phyloP scores from a whole-genome alignment of 1,140 invertebrate species.

The Listronotus bonariensis region DNA sequence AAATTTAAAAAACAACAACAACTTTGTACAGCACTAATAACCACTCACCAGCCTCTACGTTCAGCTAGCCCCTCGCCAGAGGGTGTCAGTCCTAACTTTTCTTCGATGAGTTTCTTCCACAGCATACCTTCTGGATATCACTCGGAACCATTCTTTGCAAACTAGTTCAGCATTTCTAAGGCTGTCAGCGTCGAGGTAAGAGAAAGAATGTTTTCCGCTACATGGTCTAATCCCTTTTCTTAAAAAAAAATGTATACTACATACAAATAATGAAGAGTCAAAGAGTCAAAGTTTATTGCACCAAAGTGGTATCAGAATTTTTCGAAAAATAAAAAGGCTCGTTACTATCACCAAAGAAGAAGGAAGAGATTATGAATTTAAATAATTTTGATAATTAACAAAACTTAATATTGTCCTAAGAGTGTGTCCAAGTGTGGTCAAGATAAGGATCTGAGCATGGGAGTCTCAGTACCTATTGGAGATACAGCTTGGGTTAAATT shows the following conservation, averaged over 20 bases:
- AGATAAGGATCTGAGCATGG: too few species aligned
- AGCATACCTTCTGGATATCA: slow-evolving; percentile 98
- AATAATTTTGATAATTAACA: too few species aligned
- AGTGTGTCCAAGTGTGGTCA: too few species aligned
- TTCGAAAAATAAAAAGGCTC: too few species aligned
- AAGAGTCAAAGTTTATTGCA: too few species aligned
- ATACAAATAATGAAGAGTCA: neutral
- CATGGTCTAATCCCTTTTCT: slow-evolving; percentile 97
- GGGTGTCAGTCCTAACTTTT: slow-evolving; percentile 90
- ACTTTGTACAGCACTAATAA: neutral
- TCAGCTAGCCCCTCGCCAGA: slow-evolving; percentile 97
- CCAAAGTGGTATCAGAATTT: too few species aligned
- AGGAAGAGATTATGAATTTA: too few species aligned
- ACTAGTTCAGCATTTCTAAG: slow-evolving; percentile 93
- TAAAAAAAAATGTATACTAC: slow-evolving; percentile 36
- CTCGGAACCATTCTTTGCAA: slow-evolving; percentile 95
- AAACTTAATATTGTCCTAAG: too few species aligned
- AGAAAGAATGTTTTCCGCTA: slow-evolving; percentile 98
- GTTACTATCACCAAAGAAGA: too few species aligned
- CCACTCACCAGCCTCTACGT: slow-evolving; percentile 86
- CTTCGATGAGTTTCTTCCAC: slow-evolving; percentile 97
- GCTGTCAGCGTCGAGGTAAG: slow-evolving; percentile 95
- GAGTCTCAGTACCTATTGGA: too few species aligned
- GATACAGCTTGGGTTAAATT: too few species aligned
- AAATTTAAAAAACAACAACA: too few species aligned